phyloP scores from a whole-genome alignment of 1,140 invertebrate genomes.

The Catajapyx aquilonaris region DNA sequence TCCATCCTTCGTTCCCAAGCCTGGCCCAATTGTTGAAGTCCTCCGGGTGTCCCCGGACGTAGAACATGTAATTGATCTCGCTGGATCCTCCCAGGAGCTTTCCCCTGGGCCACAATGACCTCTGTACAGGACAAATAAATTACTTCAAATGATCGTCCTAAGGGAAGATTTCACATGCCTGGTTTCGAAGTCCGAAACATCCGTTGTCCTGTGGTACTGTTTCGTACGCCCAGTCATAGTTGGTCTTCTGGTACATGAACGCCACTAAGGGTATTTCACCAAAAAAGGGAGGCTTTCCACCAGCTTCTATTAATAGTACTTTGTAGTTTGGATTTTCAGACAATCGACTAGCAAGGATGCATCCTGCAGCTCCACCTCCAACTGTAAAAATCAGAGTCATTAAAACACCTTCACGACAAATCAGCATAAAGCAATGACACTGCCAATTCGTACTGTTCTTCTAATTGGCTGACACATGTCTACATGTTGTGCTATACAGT shows the following conservation, averaged over 20 bases:
- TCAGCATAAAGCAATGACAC: too few species aligned
- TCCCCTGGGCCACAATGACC: slow-evolving; percentile 27
- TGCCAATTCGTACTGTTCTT: too few species aligned
- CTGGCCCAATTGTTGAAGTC: slow-evolving; percentile 42
- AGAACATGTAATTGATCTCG: slow-evolving; percentile 39
- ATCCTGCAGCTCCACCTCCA: slow-evolving; percentile 29
- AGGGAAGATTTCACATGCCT: too few species aligned
- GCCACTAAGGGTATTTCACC: neutral
- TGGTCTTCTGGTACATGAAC: neutral
- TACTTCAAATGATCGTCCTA: too few species aligned
- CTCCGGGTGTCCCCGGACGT: slow-evolving; percentile 34
- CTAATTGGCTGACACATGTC: too few species aligned
- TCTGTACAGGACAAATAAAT: too few species aligned
- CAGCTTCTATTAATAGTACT: slow-evolving; percentile 18
- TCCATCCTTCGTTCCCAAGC: slow-evolving; percentile 28
- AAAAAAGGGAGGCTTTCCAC: slow-evolving; percentile 6
- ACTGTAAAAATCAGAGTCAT: too few species aligned
- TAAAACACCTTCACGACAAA: too few species aligned
- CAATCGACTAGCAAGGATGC: slow-evolving; percentile 23
- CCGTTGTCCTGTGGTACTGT: neutral
- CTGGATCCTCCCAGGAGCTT: slow-evolving; percentile 32
- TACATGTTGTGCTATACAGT: too few species aligned
- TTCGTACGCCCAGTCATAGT: neutral
- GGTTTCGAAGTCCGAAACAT: neutral
- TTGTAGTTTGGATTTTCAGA: slow-evolving; percentile 12